These are phyloP conservation scores for Hipposideros armiger DNA, from an alignment of 2,113 vertebrate species.

Conservation along the genomic window DNA sequence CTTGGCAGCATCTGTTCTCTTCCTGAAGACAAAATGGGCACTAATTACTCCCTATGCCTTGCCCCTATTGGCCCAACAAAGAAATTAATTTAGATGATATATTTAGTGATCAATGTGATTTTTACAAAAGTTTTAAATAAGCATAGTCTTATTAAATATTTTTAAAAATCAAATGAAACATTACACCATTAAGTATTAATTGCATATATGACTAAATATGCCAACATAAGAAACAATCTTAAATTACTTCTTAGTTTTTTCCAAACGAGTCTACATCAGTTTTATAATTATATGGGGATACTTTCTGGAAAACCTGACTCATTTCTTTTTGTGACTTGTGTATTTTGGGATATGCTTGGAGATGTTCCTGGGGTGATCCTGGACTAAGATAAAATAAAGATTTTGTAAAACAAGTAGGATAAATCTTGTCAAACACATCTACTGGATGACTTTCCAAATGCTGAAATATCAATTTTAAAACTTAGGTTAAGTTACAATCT, in stretches of 20 bases:
- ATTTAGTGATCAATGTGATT: conserved; percentile 52
- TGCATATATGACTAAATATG: neutral
- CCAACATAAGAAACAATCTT: neutral
- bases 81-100: conserved; percentile 72
- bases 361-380: neutral
- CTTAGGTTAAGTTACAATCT: neutral
- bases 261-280: neutral
- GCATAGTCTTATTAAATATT: conserved; percentile 46
- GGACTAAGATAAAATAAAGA: neutral
- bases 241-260: conserved; percentile 40
- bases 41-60: conserved; percentile 10
- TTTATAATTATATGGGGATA: neutral
- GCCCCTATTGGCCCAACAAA: conserved; percentile 39
- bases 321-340: neutral
- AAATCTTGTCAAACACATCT: neutral
- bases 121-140: conserved; percentile 58
- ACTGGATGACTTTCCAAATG: neutral
- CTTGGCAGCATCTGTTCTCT: conserved; percentile 83
- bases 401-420: neutral
- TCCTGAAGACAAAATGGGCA: conserved; percentile 80
- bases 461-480: neutral
- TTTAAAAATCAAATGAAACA: neutral
- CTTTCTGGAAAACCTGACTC: neutral
- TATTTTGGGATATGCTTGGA: neutral
- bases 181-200: neutral